Conservation (phyloP, 2,888 invertebrate species). For the Penaeus monodon region DNA sequence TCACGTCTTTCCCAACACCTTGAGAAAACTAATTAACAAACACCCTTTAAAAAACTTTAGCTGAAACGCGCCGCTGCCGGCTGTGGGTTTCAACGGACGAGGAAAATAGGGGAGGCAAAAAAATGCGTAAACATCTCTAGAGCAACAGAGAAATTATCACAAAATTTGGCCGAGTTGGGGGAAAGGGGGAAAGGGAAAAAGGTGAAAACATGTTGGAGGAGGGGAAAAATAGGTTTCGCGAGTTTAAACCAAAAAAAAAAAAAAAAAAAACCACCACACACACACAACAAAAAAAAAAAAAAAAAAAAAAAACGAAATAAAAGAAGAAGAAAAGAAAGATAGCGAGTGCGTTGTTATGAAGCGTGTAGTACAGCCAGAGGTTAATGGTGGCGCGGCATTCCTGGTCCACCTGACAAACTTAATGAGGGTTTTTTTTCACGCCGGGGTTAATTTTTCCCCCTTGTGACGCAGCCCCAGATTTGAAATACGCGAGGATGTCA, state of each 20-base stretch:
- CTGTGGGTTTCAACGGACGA: background rate
- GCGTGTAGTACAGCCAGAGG: constrained; percentile 6
- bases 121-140: background rate
- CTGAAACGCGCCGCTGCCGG: background rate
- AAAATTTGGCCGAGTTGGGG: background rate
- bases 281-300: no score
- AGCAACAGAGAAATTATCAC: background rate
- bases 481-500: no score
- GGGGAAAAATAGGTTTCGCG: no score
- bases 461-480: no score
- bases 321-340: background rate
- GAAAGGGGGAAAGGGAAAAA: background rate
- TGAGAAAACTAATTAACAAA: constrained; percentile 4
- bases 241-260: no score
- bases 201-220: no score
- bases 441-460: background rate
- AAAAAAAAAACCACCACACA: no score
- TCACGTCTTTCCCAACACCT: constrained; percentile 3
- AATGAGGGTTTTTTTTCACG: constrained; percentile 19
- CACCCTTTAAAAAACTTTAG: no score
- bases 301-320: background rate
- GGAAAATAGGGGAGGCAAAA: background rate
- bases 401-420: constrained; percentile 16
- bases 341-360: background rate
- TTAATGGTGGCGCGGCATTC: constrained; percentile 11